Conservation (phyloP, 1,140 invertebrate genomes). For the Argopecten irradians region DNA sequence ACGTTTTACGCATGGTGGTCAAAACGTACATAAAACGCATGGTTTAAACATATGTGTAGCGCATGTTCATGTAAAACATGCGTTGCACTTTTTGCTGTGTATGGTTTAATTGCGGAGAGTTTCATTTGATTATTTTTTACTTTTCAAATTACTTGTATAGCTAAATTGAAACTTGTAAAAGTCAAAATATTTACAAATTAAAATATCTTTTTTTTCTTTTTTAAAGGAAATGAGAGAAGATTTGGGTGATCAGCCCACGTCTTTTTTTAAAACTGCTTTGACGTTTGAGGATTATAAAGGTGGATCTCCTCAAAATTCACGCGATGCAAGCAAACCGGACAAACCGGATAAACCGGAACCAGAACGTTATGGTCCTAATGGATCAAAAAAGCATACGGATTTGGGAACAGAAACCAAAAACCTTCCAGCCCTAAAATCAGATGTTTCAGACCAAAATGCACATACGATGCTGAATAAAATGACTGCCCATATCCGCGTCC, state of each 20-base stretch:
- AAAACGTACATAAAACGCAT: no score
- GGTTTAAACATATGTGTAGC: no score
- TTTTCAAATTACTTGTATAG: no score
- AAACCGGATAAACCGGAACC: neutral
- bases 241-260: neutral
- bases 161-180: no score
- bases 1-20: no score
- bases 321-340: neutral
- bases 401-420: neutral
- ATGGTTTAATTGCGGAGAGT: no score
- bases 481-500: neutral
- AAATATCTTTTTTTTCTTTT: neutral
- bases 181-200: no score
- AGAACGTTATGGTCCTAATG: neutral
- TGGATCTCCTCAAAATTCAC: neutral
- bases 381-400: neutral
- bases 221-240: neutral
- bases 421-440: neutral
- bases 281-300: neutral
- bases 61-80: no score
- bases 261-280: neutral
- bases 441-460: neutral
- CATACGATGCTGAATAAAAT: neutral
- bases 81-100: no score
- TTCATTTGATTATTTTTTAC: no score